These are phyloP conservation scores for Alectura lathami DNA, from an alignment of 2,113 vertebrate genomes.

Conservation along the genomic window DNA sequence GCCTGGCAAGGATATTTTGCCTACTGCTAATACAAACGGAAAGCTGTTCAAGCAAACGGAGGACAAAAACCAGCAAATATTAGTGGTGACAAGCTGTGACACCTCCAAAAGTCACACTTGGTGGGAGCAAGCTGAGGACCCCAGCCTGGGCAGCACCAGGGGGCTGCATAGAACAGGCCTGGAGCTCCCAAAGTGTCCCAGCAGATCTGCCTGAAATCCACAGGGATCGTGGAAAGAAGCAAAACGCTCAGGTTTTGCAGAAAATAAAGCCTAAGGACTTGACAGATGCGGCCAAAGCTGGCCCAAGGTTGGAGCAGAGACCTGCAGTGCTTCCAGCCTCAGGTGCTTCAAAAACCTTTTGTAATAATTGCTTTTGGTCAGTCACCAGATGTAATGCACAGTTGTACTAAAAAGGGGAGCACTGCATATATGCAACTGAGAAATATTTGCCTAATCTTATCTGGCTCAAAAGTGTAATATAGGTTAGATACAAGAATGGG, in stretches of 20 bases:
- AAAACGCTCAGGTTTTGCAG: neutral
- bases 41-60: neutral
- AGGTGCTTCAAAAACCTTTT: too few relatives aligned
- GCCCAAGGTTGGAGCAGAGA: neutral
- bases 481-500: neutral
- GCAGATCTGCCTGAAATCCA: accelerated
- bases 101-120: neutral
- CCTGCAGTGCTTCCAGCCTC: neutral
- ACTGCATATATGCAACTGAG: neutral
- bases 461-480: neutral
- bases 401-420: neutral
- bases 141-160: neutral
- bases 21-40: neutral
- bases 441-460: accelerated
- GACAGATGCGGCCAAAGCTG: accelerated
- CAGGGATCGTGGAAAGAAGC: accelerated
- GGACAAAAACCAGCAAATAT: neutral
- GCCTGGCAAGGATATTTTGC: neutral
- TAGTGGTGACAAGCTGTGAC: neutral
- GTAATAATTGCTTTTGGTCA: neutral
- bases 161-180: neutral
- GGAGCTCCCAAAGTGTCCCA: neutral
- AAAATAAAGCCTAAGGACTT: neutral
- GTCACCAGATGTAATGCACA: accelerated
- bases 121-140: accelerated